Evolutionary conservation across 2,888 invertebrate genomes (phyloP), one percentile per base, ranked within the genome.

Genomic region (Pammene aurita): DNA sequence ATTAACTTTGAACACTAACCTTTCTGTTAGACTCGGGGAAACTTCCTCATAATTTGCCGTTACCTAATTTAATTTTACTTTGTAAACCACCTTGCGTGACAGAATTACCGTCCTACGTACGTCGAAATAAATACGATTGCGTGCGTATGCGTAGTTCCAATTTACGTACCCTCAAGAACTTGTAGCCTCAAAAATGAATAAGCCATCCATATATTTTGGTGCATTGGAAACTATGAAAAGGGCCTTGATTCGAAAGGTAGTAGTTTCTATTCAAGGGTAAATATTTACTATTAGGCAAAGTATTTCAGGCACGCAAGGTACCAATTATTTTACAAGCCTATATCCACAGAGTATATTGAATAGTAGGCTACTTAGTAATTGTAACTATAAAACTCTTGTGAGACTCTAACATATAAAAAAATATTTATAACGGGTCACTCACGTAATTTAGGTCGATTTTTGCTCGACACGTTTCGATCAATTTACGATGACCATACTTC

Each of bases 181-280:
- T 44, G 44, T 50, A 7, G 41, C 13, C 57, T 9, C 41, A 48
- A 41, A 58, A 66, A 66, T 66, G 58, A 52, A 66, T 66, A 66
- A 46, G 55, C 44, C n/a, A 44, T 44, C 34, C 34, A 58, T 58
- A 58, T 58, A n/a, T 26, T 60, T 26, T 50, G 42, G 38, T 65
- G 42, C 35, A n/a, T 61, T 55, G 60, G 18, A 9, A 58, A 57
- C 5, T 18, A 26, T 7, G n/a, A 4, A 64, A 58, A 50, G 54
- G 52, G 38, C 48, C 35, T 18, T 16, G 35, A 16, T 11, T 46
- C 13, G 16, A 16, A 35, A 7, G 44, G 48, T 13, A 61, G 11
- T 48, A 13, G 61, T 38, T 61, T 16, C 26, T 26, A 26, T 44
- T 11, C 41, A 57, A 57, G 18, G 38, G 16, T 55, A 55, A 0